Base-by-base conservation (phyloP, 2,888 invertebrate genomes). In the Spilosoma lubricipeda region DNA sequence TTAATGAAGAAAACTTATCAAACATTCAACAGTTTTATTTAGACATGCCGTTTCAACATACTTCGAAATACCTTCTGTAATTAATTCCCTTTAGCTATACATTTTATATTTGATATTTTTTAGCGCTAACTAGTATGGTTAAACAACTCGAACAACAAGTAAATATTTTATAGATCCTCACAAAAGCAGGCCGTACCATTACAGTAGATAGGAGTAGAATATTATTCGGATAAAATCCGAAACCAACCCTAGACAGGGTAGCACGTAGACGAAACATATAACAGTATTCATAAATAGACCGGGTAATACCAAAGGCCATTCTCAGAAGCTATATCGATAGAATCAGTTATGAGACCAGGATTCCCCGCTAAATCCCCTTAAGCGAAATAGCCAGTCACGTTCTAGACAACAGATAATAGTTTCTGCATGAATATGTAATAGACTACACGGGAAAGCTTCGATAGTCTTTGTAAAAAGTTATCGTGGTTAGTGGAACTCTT, bases 301-400 rank as follows among this genome's bases (percentile, higher is more conserved):
- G 77, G 80, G 81, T 78, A 79, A 78, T 79, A 79, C 80, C 79
- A 71, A 80, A 77, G 71, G 67, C 74, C 73, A 76, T 82, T 86
- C 83, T 74, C 69, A 77, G 83, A 85, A 82, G 81, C 84, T 80
- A 82, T 85, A 87, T 88, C 85, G 81, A 82, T 88, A 82, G 86
- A 85, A 87, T 85, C 85, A 83, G 84, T 86, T 87, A 85, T 83
- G 87, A 81, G 84, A 80, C 83, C 85, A 85, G 84, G 85, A 86
- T 87, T 85, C 88, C 83, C 86, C 85, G 84, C 86, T 86, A 91
- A 91, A 90, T 89, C 92, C 90, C 81, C 83, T 87, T 87, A 91
- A 87, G 89, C 82, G 77, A 81, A 78, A 82, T 79, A 76, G 81
- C 84, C 80, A 76, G 77, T 79, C 70, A 75, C 76, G 79, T 80